phyloP scores from a whole-genome alignment of 2,797 vertebrate genomes.

The Sphenopsis melanotis region DNA sequence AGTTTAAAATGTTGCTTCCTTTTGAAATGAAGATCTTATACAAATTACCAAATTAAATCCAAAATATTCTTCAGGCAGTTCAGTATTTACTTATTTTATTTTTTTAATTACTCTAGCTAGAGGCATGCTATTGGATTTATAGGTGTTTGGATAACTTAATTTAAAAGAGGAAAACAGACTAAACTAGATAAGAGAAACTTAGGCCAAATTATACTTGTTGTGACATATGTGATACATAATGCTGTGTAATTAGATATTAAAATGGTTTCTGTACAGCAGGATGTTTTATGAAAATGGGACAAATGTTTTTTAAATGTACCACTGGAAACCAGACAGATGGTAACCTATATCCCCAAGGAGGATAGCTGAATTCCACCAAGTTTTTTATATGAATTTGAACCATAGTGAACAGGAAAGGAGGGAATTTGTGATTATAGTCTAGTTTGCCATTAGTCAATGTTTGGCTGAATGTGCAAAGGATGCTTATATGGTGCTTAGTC shows the following conservation, averaged over 20 bases:
- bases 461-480: conserved; percentile 38
- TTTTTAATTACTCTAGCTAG: conserved; percentile 14
- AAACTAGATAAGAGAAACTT: conserved; percentile 24
- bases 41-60: conserved; percentile 27
- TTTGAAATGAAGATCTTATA: not conserved
- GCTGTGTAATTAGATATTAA: conserved; percentile 52
- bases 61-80: conserved; percentile 1
- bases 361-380: conserved; percentile 38
- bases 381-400: conserved; percentile 30
- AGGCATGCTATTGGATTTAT: not conserved
- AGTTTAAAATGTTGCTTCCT: not conserved
- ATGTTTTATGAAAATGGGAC: conserved; percentile 48
- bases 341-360: conserved; percentile 54
- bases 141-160: conserved; percentile 33
- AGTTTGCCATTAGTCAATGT: not conserved
- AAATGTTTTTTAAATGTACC: conserved; percentile 61
- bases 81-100: conserved; percentile 13
- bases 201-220: conserved; percentile 25
- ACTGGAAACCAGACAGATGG: conserved; percentile 58
- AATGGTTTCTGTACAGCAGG: conserved; percentile 50
- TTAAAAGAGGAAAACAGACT: conserved; percentile 22
- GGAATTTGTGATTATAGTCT: conserved; percentile 40
- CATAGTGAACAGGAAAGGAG: conserved; percentile 45
- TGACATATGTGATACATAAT: conserved; percentile 55
- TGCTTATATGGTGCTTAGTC: conserved; percentile 5